These are phyloP conservation scores for Cylindroiulus punctatus DNA, from an alignment of 2,888 invertebrate species.

Conservation along the genomic window DNA sequence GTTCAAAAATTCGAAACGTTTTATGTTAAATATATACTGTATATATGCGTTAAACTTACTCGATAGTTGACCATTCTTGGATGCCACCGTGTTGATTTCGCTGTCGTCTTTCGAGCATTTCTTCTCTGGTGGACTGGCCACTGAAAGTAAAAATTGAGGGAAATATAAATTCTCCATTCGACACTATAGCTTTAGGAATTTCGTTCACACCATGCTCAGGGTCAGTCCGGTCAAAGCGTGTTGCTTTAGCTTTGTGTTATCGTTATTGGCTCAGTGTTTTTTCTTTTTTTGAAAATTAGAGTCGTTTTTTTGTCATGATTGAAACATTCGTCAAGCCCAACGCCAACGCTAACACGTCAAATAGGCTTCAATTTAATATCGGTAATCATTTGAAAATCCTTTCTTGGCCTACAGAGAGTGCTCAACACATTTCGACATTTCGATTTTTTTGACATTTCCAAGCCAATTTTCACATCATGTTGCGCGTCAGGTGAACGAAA, in stretches of 20 bases:
- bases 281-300: background rate
- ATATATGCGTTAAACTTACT: constrained; percentile 63
- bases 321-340: background rate
- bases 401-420: background rate
- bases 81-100: constrained; percentile 61
- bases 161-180: background rate
- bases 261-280: background rate
- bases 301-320: background rate
- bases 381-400: constrained; percentile 27
- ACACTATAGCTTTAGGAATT: background rate
- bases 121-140: constrained; percentile 84
- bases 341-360: background rate
- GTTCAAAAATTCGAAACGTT: background rate
- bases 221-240: too few relatives aligned
- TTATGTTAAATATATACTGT: background rate
- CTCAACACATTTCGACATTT: too few relatives aligned
- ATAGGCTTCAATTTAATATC: background rate
- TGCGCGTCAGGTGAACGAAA: constrained; percentile 27
- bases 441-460: background rate
- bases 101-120: constrained; percentile 72
- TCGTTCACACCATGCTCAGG: too few relatives aligned
- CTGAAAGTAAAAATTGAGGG: constrained; percentile 70
- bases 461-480: constrained; percentile 14
- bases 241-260: too few relatives aligned
- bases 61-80: constrained; percentile 66